Evolutionary conservation across 2,797 vertebrate genomes (phyloP).

Genomic region (Manis pentadactyla): DNA sequence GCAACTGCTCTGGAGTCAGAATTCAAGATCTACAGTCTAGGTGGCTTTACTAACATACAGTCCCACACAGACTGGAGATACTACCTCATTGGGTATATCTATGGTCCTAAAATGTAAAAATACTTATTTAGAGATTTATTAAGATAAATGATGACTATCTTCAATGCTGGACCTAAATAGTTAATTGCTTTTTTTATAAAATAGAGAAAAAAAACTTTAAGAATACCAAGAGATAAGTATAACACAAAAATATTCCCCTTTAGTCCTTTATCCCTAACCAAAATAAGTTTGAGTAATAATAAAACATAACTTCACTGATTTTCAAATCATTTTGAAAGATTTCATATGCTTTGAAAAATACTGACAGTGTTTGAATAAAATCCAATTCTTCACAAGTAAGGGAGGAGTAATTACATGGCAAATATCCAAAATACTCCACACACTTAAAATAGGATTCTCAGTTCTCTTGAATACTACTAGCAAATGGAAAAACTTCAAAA

Average conservation of each 20-base stretch:
- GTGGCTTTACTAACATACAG: neutral
- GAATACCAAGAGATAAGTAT: neutral
- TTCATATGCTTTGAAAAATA: neutral
- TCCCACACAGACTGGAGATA: neutral
- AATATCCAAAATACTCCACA: neutral
- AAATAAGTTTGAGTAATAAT: conserved; percentile 50
- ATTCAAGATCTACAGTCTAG: neutral
- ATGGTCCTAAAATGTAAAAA: neutral
- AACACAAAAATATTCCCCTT: neutral
- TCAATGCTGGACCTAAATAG: neutral
- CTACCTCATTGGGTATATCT: neutral
- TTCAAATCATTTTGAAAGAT: conserved; percentile 48
- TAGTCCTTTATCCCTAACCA: neutral
- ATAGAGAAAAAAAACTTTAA: neutral
- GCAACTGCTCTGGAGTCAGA: neutral
- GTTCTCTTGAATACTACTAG: neutral
- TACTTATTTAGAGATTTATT: neutral
- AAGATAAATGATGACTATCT: neutral
- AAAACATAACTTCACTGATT: neutral
- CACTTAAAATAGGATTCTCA: neutral
- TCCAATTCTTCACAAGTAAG: neutral
- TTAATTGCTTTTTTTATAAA: conserved; percentile 2
- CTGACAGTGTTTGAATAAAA: neutral
- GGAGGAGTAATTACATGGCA: conserved; percentile 47
- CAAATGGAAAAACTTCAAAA: neutral